Conservation (phyloP, 2,797 vertebrate species). For the Sebastes hopkinsi region DNA sequence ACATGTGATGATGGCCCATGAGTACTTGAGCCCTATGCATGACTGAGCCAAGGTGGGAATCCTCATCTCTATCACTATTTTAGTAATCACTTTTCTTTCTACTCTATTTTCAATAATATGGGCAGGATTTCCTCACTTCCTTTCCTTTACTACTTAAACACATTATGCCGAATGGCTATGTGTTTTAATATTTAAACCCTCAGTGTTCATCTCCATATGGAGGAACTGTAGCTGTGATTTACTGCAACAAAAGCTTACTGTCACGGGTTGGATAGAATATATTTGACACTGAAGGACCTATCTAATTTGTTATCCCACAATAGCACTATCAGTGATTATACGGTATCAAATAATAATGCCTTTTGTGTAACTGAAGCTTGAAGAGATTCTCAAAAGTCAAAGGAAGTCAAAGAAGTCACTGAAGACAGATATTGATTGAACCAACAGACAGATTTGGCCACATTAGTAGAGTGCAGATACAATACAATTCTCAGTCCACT, state of each 20-base stretch:
- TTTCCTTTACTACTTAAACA: background rate
- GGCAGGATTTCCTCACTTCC: too few species aligned
- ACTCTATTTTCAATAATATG: background rate
- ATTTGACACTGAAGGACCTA: background rate
- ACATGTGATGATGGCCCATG: background rate
- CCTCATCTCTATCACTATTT: background rate
- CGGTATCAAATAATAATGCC: background rate
- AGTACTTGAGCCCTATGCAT: background rate
- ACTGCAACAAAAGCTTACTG: constrained; percentile 29
- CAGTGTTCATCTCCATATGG: background rate
- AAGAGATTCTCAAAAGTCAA: background rate
- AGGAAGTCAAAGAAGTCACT: background rate
- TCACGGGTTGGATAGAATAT: background rate
- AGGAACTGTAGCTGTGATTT: background rate
- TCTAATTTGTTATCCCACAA: background rate
- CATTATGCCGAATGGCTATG: background rate
- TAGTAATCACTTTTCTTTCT: background rate
- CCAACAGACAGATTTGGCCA: background rate
- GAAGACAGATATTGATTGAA: background rate
- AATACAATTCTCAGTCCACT: background rate
- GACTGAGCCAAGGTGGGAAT: background rate
- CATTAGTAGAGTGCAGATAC: background rate
- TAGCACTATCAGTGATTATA: too few species aligned
- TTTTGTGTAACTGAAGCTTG: background rate
- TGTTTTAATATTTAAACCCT: background rate